Base-by-base conservation (phyloP, 1,140 invertebrate genomes). In the Trichomalopsis sarcophagae region DNA sequence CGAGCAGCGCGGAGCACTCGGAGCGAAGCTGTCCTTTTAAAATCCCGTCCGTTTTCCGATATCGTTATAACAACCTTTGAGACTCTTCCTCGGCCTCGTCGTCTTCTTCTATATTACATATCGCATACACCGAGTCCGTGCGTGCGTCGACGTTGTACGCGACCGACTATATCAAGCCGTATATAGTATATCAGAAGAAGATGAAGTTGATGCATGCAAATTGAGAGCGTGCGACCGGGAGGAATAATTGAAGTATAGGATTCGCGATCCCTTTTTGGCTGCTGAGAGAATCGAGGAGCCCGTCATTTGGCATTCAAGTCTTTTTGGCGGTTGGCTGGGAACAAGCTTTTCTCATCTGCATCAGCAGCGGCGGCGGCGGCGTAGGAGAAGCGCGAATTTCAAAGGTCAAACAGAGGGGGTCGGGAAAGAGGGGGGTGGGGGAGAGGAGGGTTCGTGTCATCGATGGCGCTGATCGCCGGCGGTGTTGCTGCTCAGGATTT, bases 41-140 rank as follows among this genome's bases (percentile, higher is more conserved):
- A 91, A 91, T 88, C 88, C 89, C 89, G 85, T 77, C 84, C 87
- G 89, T 91, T 91, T 89, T 91, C 88, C 88, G 89, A 92, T 91
- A 89, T 91, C 89, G 89, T 91, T 90, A 62, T 17, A 91, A 89
- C 87, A 33, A 30, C 23, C 68, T 30, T 71, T 11, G 27, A 71
- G 23, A 9, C 40, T 68, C 23, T 68, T 68, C 66, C 27, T 68
- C 21, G 23, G 21, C 23, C 23, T 23, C 11, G 33, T 27, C 62
- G 33, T 14, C 33, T 40, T 30, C n/a, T 21, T 7, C 1, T 10
- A 40, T 23, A 50, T 77, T 47, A 40, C 14, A 47, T 23, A 36
- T 17, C 27, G 27, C 27, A 23, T 40, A 47, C n/a, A 36, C 21
- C 44, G 14, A 2, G 44, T 1, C 27, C 44, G 40, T 76, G 44